These are phyloP conservation scores for Mnemiopsis leidyi DNA, from an alignment of 37 sponge, comb jelly and placozoan genomes.

Conservation along the genomic window DNA sequence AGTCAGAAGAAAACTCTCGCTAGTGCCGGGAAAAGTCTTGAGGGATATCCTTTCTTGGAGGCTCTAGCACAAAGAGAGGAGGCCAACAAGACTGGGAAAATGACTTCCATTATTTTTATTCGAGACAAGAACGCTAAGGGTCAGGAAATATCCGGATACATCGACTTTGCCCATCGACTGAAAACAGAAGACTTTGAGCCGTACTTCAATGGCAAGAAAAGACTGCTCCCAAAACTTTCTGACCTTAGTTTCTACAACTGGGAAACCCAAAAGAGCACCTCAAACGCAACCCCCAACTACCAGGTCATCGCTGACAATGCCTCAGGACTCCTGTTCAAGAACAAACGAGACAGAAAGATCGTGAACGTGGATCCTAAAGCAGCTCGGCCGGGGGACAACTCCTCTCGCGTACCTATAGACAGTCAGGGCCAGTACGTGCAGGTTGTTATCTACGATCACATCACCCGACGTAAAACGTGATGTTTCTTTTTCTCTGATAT, in stretches of 20 bases:
- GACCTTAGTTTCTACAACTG: constrained; percentile 98
- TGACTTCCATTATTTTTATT: constrained; percentile 92
- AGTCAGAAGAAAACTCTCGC: constrained; percentile 80
- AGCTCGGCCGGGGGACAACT: constrained; percentile 82
- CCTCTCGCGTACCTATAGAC: constrained; percentile 72
- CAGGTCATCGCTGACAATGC: constrained; percentile 87
- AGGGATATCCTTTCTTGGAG: constrained; percentile 74
- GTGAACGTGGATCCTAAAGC: constrained; percentile 93
- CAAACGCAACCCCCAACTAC: constrained; percentile 86
- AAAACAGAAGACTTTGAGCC: constrained; percentile 93
- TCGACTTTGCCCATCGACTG: constrained; percentile 92
- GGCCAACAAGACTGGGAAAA: constrained; percentile 92
- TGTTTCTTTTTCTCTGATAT: not conserved
- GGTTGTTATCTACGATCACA: constrained; percentile 88
- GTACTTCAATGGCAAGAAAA: constrained; percentile 79
- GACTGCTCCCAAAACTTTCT: constrained; percentile 82
- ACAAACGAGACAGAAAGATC: constrained; percentile 90
- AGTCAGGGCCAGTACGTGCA: constrained; percentile 75
- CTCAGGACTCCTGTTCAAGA: constrained; percentile 88
- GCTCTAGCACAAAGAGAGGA: constrained; percentile 94
- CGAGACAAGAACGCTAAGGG: constrained; percentile 82
- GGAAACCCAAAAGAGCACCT: constrained; percentile 87
- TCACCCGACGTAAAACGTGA: constrained; percentile 77
- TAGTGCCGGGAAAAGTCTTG: constrained; percentile 77
- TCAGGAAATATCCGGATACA: constrained; percentile 96